Evolutionary conservation across 2,113 vertebrate genomes (phyloP), one percentile per base, ranked within the genome.

Genomic region (Balaenoptera acutorostrata): DNA sequence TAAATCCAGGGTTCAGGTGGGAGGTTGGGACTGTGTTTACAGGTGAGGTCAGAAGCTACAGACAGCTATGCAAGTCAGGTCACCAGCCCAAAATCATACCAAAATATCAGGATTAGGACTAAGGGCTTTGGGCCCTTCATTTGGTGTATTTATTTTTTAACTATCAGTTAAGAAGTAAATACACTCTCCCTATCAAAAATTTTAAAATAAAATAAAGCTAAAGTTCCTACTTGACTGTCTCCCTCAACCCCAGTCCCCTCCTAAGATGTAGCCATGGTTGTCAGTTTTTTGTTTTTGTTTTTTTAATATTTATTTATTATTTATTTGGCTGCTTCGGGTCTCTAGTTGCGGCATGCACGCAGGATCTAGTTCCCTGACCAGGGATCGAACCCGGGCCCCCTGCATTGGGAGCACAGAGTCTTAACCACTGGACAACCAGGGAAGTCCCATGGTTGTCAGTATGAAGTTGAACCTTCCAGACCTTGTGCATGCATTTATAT

Each of bases 1-100:
- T 78, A 57, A 74, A 33, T 21, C 71, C 5, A 15, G 33, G 72
- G 36, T 49, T 46, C 29, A 0, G 23, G n/a, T 13, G 12, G 49
- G 81, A 61, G 94, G 92, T 36, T 36, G 85, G 52, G 41, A 17
- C 90, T 10, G 2, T 75, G 75, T 82, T 88, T 49, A 88, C 55
- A 86, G 93, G 74, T 91, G 85, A 97, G 49, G 29, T 68, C 93
- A 91, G 93, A 85, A 96, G 84, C 96, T 86, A 57, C 96, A 97
- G 93, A 61, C 13, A 8, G 81, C 23, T 27, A n/a, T 15, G 44
- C 20, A 11, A 39, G 77, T 21, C 59, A 25, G 33, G 23, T 33
- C 69, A 33, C 68, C 9, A 55, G 44, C 12, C 72, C 57, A 10
- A 90, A 77, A 68, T 46, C 41, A 66, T 20, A 46, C 57, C 41